Percentiles rank a stretch among this genome's conserved stretches.
Evolutionary conservation across 2,797 vertebrate species (phyloP).

Genomic region (Pipistrellus pipistrellus): DNA sequence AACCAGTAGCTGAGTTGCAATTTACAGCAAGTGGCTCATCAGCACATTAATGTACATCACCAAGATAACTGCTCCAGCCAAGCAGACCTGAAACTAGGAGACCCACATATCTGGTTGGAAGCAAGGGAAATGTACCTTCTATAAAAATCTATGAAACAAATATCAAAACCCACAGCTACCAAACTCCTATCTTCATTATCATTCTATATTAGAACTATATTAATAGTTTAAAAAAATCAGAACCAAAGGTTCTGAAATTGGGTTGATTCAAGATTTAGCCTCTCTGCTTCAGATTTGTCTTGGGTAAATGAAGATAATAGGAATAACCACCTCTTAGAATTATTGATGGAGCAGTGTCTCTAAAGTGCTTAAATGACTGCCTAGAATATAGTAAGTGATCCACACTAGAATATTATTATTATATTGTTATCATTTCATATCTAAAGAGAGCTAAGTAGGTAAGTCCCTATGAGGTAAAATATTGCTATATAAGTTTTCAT

Average conservation of each 20-base stretch:
- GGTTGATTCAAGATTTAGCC: neutral
- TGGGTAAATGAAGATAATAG: neutral
- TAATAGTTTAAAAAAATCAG: neutral
- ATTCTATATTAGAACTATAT: neutral
- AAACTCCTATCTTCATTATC: neutral
- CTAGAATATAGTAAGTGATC: neutral
- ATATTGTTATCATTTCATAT: slow-evolving; percentile 1
- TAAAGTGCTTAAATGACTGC: neutral
- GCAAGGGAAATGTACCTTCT: slow-evolving; percentile 18
- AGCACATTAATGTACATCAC: slow-evolving; percentile 82
- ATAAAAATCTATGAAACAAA: slow-evolving; percentile 71
- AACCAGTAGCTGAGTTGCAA: slow-evolving; percentile 85
- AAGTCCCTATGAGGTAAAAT: neutral
- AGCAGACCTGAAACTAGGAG: slow-evolving; percentile 78
- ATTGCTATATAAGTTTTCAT: neutral
- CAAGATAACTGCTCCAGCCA: slow-evolving; percentile 81
- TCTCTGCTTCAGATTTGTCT: neutral
- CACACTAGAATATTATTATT: neutral
- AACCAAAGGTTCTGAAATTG: slow-evolving; percentile 5
- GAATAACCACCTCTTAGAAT: neutral
- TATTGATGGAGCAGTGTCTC: neutral
- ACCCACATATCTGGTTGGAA: slow-evolving; percentile 54
- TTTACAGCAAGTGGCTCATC: slow-evolving; percentile 84
- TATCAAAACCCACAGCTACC: slow-evolving; percentile 3
- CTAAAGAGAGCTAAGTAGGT: neutral